These are phyloP conservation scores for Psilopogon haemacephalus DNA, from an alignment of 2,113 vertebrate species.

Conservation along the genomic window DNA sequence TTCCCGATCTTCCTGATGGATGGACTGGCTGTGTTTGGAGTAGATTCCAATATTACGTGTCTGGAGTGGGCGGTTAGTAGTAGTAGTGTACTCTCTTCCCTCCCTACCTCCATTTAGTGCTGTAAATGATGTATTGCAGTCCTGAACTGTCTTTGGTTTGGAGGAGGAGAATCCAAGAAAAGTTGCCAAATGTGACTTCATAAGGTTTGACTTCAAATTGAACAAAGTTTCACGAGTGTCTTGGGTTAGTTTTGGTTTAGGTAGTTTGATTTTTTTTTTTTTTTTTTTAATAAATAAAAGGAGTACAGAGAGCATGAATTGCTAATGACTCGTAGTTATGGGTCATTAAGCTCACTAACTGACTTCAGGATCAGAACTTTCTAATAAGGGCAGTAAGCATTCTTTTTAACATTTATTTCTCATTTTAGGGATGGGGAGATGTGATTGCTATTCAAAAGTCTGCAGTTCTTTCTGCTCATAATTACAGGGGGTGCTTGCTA, in stretches of 20 bases:
- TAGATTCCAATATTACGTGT: slow-evolving; percentile 64
- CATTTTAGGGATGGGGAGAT: slow-evolving; percentile 39
- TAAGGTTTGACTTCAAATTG: slow-evolving; percentile 72
- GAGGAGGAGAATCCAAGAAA: slow-evolving; percentile 64
- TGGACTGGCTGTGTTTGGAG: slow-evolving; percentile 55
- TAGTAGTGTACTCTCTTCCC: slow-evolving; percentile 5
- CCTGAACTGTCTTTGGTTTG: slow-evolving; percentile 28
- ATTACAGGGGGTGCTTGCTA: slow-evolving; percentile 5
- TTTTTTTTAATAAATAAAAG: slow-evolving; percentile 57
- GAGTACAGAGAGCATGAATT: slow-evolving; percentile 41
- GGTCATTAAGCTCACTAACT: slow-evolving; percentile 70
- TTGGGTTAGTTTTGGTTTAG: neutral
- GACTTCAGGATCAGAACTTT: slow-evolving; percentile 66
- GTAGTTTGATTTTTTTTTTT: too few relatives aligned
- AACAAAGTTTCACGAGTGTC: slow-evolving; percentile 66
- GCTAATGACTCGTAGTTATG: slow-evolving; percentile 56
- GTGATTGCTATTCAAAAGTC: slow-evolving; percentile 46
- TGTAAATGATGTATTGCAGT: slow-evolving; percentile 68
- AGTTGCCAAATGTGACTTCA: slow-evolving; percentile 77
- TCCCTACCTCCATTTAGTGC: slow-evolving; percentile 30
- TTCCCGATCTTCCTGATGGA: slow-evolving; percentile 44
- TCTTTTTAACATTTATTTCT: slow-evolving; percentile 65
- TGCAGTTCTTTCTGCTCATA: neutral
- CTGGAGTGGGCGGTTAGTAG: slow-evolving; percentile 57
- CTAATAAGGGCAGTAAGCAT: slow-evolving; percentile 52